Base-by-base conservation (phyloP, 2,113 vertebrate species). In the Rhinogobius similis region DNA sequence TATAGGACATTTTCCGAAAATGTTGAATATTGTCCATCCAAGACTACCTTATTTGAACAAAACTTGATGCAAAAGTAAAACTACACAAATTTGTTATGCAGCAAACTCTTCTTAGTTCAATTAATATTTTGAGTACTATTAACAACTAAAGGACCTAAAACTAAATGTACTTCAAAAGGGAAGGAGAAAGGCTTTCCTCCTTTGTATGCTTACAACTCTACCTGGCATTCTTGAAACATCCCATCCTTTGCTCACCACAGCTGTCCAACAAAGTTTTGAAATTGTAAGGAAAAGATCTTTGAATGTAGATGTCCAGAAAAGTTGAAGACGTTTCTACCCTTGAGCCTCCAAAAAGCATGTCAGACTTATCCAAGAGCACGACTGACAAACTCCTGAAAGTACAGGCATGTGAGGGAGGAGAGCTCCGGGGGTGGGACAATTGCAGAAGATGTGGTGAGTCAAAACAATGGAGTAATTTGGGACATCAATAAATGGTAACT, bases 351-450 rank as follows among this genome's bases (percentile, higher is more conserved):
- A 21, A 46, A 32, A 16, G 43, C 58, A 18, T 27, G 27, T 29
- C 32, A 36, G 32, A 6, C 5, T 12, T 56, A 27, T 56, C 24
- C 24, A 59, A 59, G 29, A 27, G 46, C 1, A 18, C 62, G 20
- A 53, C 12, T 38, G 65, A 69, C 24, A 61, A 58, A 72, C 62
- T 81, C 73, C 6, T 26, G 16, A 27, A 27, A 16, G 5, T n/a
- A 14, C 55, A 79, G 79, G 68, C 82, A 83, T 77, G 62, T 84
- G 72, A 74, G 72, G 55, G 62, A 78, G 70, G 69, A 80, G 67
- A 41, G 64, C 55, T 58, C 43, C 77, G 59, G 38, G 68, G 59
- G 73, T 69, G 26, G 84, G 71, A 73, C 26, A 21, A 63, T 36
- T 68, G 56, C 65, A 58, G 63, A 67, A 69, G 65, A 65, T 65